Conservation (phyloP, 2,888 invertebrate genomes). For the Chydorus sphaericus region DNA sequence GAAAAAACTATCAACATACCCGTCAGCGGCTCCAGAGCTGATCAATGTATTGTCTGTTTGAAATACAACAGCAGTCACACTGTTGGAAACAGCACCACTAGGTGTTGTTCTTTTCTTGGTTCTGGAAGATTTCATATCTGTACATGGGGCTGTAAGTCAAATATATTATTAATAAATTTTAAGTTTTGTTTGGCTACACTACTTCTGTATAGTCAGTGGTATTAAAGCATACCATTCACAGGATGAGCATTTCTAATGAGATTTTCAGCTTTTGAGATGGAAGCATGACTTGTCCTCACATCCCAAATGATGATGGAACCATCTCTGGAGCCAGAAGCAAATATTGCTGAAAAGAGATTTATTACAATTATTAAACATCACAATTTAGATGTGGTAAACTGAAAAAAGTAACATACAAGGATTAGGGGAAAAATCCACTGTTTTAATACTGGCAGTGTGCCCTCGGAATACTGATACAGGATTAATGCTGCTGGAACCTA, state of each 20-base stretch:
- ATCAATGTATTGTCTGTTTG: constrained; percentile 62
- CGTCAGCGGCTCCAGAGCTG: constrained; percentile 76
- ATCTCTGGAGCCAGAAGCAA: constrained; percentile 77
- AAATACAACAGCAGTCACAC: constrained; percentile 67
- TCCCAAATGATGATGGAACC: constrained; percentile 81
- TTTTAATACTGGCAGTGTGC: constrained; percentile 69
- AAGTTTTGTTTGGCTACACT: background rate
- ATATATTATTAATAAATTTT: too few relatives aligned
- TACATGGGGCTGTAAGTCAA: background rate
- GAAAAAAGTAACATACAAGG: constrained; percentile 27
- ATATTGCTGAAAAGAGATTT: constrained; percentile 42
- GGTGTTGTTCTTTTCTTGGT: background rate
- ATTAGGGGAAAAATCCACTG: constrained; percentile 57
- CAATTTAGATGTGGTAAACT: background rate
- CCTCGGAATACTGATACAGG: constrained; percentile 43
- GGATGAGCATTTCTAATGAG: constrained; percentile 51
- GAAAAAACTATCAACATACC: constrained; percentile 32
- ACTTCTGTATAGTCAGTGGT: background rate
- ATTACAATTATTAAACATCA: background rate
- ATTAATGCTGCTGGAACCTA: constrained; percentile 27
- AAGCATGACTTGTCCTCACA: constrained; percentile 15
- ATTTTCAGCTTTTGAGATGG: constrained; percentile 43
- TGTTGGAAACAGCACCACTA: constrained; percentile 19
- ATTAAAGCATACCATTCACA: constrained; percentile 25
- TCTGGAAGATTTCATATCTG: background rate